Conservation (phyloP, 1,140 invertebrate species). For the Zaprionus tsacasi region DNA sequence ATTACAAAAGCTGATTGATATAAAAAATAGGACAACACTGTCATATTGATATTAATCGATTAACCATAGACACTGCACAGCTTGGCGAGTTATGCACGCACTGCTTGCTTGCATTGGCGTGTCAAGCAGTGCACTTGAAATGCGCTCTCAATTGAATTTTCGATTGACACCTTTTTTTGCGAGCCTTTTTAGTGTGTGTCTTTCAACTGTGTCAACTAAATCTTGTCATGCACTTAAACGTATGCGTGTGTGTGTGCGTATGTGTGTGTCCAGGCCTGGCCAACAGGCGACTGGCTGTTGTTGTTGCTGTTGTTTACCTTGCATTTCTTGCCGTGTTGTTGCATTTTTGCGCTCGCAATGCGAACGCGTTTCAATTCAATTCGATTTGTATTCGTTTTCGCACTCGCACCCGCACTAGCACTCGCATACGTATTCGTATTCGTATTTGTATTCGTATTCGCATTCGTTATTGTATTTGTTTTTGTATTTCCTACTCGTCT, state of each 20-base stretch:
- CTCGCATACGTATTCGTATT: constrained; percentile 4
- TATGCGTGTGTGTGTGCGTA: not conserved
- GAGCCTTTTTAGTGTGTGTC: not conserved
- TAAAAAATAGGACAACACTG: too few species aligned
- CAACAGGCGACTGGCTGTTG: constrained; percentile 9
- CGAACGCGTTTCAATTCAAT: constrained; percentile 33
- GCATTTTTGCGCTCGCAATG: constrained; percentile 36
- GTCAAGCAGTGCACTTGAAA: constrained; percentile 2
- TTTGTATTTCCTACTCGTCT: constrained; percentile 34
- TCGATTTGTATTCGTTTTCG: constrained; percentile 54
- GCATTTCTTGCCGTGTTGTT: constrained; percentile 44
- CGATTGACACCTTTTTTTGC: not conserved
- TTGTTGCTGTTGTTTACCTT: constrained; percentile 53
- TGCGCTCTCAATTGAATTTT: too few species aligned
- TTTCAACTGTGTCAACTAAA: not conserved
- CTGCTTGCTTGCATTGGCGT: too few species aligned
- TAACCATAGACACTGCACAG: not conserved
- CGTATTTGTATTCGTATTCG: constrained; percentile 17
- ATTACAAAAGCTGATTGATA: too few species aligned
- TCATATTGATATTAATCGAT: too few species aligned
- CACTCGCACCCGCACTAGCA: too few species aligned
- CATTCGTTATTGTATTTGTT: constrained; percentile 4
- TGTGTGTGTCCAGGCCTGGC: constrained; percentile 3
- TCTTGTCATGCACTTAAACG: not conserved
- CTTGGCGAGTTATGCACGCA: not conserved